phyloP scores from a whole-genome alignment of 2,888 invertebrate genomes.

The Tridacna gigas region DNA sequence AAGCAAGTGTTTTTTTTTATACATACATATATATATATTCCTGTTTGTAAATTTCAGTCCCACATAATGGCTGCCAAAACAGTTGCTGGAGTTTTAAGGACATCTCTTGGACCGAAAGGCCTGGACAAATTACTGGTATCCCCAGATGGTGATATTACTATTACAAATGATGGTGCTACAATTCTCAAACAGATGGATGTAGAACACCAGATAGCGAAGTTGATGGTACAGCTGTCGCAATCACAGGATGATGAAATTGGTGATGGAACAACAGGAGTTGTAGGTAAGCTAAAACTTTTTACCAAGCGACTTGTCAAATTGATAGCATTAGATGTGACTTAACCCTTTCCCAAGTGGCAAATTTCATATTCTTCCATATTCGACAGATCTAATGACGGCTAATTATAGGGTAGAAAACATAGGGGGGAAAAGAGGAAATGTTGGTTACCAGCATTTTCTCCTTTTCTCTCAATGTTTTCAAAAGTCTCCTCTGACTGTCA shows the following conservation, averaged over 20 bases:
- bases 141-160: conserved; percentile 97
- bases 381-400: no score
- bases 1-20: no score
- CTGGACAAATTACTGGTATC: conserved; percentile 99
- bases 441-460: background rate
- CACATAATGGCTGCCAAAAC: conserved; percentile 98
- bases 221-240: conserved; percentile 98
- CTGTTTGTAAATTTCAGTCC: conserved; percentile 88
- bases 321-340: no score
- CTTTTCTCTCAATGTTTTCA: background rate
- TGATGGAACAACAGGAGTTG: conserved; percentile 99
- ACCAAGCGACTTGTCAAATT: background rate
- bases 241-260: conserved; percentile 99
- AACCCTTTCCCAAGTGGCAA: background rate
- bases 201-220: conserved; percentile 98
- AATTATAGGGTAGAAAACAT: no score
- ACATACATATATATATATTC: no score
- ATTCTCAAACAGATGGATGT: conserved; percentile 99
- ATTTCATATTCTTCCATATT: background rate
- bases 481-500: no score
- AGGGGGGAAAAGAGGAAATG: background rate
- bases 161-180: conserved; percentile 99
- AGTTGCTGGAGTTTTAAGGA: conserved; percentile 94
- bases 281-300: no score
- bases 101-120: conserved; percentile 97